These are phyloP conservation scores for Oikopleura dioica DNA, from an alignment of 23 tunicate species.

Conservation along the genomic window DNA sequence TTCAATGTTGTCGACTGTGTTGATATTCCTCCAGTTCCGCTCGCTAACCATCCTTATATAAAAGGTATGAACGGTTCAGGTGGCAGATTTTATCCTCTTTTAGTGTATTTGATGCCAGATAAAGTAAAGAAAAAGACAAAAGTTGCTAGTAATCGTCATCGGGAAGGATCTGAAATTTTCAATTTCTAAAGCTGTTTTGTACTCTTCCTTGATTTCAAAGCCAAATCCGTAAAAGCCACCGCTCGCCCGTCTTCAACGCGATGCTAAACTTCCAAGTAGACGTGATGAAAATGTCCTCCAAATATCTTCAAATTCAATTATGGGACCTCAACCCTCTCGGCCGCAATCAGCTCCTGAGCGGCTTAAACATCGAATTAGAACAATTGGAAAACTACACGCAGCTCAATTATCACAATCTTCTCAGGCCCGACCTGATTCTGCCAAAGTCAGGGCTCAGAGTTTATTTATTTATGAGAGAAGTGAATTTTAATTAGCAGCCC, in stretches of 20 bases:
- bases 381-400: background rate
- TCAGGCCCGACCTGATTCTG: background rate
- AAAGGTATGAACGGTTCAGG: background rate
- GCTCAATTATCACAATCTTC: background rate
- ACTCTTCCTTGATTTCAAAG: no score
- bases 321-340: background rate
- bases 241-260: background rate
- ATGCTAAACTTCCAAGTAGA: background rate
- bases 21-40: background rate
- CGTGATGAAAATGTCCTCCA: background rate
- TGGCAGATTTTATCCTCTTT: background rate
- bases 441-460: background rate
- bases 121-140: background rate
- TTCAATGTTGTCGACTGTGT: conserved; percentile 2
- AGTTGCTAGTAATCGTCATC: background rate
- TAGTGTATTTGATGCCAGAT: background rate
- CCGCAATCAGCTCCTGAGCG: background rate
- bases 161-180: no score
- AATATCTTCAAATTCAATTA: background rate
- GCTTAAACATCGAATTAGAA: background rate
- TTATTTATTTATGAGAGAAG: no score
- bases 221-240: no score
- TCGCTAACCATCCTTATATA: background rate
- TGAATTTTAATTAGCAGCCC: no score
- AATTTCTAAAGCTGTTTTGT: no score